Percentiles rank a stretch among this genome's conserved stretches.
These are phyloP conservation scores for Scaeva pyrastri DNA, from an alignment of 2,888 invertebrate species.

Conservation along the genomic window DNA sequence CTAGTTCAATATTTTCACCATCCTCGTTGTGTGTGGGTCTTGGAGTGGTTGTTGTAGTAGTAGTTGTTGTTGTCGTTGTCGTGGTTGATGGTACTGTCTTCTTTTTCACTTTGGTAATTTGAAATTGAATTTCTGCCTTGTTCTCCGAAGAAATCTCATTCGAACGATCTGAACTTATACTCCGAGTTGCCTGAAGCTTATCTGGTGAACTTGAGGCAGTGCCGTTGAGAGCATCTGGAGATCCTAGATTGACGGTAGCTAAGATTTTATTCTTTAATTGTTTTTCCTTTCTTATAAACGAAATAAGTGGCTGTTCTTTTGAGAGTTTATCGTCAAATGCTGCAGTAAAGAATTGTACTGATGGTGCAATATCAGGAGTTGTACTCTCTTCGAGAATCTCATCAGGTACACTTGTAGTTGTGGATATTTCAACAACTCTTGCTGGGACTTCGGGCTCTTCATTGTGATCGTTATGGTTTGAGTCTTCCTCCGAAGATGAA, in stretches of 20 bases:
- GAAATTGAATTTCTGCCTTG: slow-evolving; percentile 81
- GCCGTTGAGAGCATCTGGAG: slow-evolving; percentile 65
- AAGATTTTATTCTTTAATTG: slow-evolving; percentile 78
- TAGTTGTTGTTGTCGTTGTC: slow-evolving; percentile 83
- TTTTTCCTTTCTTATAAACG: slow-evolving; percentile 81
- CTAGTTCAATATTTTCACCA: slow-evolving; percentile 88
- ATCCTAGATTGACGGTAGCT: slow-evolving; percentile 58
- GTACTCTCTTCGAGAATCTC: slow-evolving; percentile 85
- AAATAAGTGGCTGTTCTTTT: slow-evolving; percentile 80
- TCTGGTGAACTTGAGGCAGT: slow-evolving; percentile 67
- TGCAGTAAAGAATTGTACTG: slow-evolving; percentile 86
- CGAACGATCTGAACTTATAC: slow-evolving; percentile 81
- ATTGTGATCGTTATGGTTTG: slow-evolving; percentile 78
- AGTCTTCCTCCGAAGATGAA: slow-evolving; percentile 81
- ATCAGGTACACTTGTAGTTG: slow-evolving; percentile 78
- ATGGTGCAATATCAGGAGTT: slow-evolving; percentile 83
- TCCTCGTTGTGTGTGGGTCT: slow-evolving; percentile 89
- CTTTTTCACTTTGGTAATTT: slow-evolving; percentile 80
- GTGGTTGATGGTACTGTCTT: slow-evolving; percentile 76
- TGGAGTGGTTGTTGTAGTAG: slow-evolving; percentile 87
- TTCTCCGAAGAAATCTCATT: slow-evolving; percentile 81
- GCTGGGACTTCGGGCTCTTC: slow-evolving; percentile 78
- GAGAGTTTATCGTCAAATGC: slow-evolving; percentile 81
- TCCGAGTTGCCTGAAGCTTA: slow-evolving; percentile 82
- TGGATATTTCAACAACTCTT: slow-evolving; percentile 79